Conservation (phyloP, 1,140 invertebrate species). For the Hypothenemus hampei region DNA sequence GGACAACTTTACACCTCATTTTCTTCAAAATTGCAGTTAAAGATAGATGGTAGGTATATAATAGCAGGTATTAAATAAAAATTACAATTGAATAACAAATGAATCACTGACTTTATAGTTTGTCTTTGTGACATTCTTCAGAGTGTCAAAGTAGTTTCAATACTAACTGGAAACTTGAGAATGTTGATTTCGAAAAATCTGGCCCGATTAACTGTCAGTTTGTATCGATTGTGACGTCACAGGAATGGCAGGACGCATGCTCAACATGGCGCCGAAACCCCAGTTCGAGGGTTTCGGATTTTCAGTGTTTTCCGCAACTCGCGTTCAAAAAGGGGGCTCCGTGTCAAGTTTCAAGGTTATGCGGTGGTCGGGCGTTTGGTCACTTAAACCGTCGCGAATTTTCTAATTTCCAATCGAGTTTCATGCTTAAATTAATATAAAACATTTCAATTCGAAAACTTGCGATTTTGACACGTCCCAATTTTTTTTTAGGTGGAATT, state of each 20-base stretch:
- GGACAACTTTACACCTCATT: too few species aligned
- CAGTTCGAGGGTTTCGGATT: slow-evolving; percentile 16
- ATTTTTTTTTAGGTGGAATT: too few species aligned
- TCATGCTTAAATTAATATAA: too few species aligned
- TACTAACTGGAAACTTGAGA: background rate
- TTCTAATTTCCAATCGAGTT: background rate
- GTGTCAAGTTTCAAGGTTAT: slow-evolving; percentile 19
- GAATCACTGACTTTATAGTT: too few species aligned
- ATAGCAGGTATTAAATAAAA: too few species aligned
- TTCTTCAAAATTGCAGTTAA: too few species aligned
- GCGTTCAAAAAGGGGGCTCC: slow-evolving; percentile 20
- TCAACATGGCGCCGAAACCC: slow-evolving; percentile 35
- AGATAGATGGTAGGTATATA: too few species aligned
- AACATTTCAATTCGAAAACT: too few species aligned
- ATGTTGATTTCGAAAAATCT: background rate
- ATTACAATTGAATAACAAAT: too few species aligned
- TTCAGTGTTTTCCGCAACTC: slow-evolving; percentile 29
- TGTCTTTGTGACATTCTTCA: too few species aligned
- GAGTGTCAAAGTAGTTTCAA: too few species aligned
- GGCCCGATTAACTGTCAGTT: slow-evolving; percentile 13
- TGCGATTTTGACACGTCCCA: too few species aligned
- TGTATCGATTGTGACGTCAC: slow-evolving; percentile 43
- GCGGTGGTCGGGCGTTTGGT: slow-evolving; percentile 20
- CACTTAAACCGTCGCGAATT: slow-evolving; percentile 1
- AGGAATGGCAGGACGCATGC: slow-evolving; percentile 33